Conservation (phyloP, 2,888 invertebrate genomes). For the Falcaria lacertinaria region DNA sequence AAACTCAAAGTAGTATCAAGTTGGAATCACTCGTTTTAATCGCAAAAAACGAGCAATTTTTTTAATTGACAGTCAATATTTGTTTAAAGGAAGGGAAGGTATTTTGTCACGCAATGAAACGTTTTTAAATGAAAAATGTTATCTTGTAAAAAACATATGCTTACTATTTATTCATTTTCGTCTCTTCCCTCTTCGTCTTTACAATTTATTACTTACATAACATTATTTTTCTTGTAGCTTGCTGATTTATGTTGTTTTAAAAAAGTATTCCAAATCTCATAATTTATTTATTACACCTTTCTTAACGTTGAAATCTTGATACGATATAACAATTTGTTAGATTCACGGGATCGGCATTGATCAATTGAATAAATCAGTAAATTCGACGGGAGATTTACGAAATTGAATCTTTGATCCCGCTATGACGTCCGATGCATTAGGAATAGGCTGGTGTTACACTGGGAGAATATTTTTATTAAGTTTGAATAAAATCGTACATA, state of each 20-base stretch:
- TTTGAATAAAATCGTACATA: no score
- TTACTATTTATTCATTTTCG: no score
- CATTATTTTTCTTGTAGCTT: neutral
- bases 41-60: no score
- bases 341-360: slow-evolving; percentile 19
- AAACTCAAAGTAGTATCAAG: no score
- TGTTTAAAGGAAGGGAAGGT: no score
- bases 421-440: slow-evolving; percentile 51
- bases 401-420: slow-evolving; percentile 42
- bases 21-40: no score
- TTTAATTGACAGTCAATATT: no score
- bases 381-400: slow-evolving; percentile 44
- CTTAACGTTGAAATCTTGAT: neutral
- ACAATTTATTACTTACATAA: neutral
- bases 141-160: no score
- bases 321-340: slow-evolving; percentile 1
- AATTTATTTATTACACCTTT: neutral
- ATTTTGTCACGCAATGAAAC: no score
- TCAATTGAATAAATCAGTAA: slow-evolving; percentile 46
- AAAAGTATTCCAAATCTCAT: neutral
- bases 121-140: no score
- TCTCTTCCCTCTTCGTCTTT: no score
- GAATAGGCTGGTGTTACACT: slow-evolving; percentile 26
- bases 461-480: slow-evolving; percentile 13
- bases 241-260: neutral